Percentiles rank a stretch among this genome's conserved stretches.
Conservation (phyloP, 2,113 vertebrate species). For the Mohoua ochrocephala region DNA sequence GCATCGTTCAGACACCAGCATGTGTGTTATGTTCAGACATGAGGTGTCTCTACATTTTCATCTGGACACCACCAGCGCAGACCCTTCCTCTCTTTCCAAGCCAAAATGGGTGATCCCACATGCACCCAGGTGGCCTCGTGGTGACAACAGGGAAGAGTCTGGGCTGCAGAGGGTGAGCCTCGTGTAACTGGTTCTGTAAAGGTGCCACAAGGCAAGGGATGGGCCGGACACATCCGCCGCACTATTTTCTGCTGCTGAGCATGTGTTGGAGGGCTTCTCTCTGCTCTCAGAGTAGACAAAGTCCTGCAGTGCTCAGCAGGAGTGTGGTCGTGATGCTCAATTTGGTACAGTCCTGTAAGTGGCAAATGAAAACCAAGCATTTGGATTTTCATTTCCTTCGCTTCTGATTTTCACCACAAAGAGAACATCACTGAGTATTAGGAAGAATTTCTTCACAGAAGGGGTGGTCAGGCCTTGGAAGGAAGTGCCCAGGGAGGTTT, state of each 20-base stretch:
- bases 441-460: not conserved
- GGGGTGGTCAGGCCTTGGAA: not conserved
- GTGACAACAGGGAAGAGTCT: not conserved
- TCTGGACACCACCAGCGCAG: not conserved
- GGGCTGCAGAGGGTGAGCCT: accelerated
- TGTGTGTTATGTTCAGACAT: too few relatives aligned
- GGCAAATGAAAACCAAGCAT: not conserved
- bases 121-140: not conserved
- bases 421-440: not conserved
- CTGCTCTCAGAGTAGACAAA: not conserved
- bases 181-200: not conserved
- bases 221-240: not conserved
- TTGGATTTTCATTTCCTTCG: not conserved
- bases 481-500: not conserved
- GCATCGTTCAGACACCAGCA: not conserved
- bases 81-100: not conserved
- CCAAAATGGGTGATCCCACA: not conserved
- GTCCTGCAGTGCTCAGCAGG: not conserved
- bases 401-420: not conserved
- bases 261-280: accelerated
- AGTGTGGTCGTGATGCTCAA: not conserved
- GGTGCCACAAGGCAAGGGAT: not conserved
- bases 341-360: not conserved
- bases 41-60: not conserved
- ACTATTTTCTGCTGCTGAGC: not conserved